These are phyloP conservation scores for Cyprinodon tularosa DNA, from an alignment of 2,113 vertebrate genomes.

Conservation along the genomic window DNA sequence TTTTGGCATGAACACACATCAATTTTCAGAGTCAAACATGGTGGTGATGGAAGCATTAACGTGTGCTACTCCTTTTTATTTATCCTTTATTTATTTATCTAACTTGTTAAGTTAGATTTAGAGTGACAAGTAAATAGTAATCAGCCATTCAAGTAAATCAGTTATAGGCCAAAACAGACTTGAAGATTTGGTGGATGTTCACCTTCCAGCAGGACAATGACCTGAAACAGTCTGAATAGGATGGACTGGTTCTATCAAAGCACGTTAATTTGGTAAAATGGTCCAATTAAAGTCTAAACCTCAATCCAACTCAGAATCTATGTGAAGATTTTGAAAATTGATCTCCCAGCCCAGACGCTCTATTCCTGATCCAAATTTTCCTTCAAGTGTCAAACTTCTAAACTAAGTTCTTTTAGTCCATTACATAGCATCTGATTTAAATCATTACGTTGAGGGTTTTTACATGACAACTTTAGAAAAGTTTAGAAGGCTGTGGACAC, in stretches of 20 bases:
- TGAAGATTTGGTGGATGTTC: not conserved
- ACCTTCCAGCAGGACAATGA: not conserved
- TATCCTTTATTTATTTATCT: too few species aligned
- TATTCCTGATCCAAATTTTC: not conserved
- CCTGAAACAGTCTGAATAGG: not conserved
- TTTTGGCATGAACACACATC: not conserved
- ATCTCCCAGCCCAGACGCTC: too few species aligned
- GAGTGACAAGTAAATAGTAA: not conserved
- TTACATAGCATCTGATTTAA: not conserved
- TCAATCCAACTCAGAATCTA: not conserved
- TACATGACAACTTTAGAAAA: not conserved
- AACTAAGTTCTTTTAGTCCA: not conserved
- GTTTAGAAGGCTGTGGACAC: not conserved
- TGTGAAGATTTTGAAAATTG: not conserved
- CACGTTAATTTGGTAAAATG: not conserved
- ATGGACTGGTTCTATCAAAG: not conserved
- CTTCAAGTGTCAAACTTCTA: not conserved
- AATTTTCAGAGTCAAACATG: too few species aligned
- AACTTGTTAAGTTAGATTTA: too few species aligned
- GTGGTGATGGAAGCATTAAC: not conserved
- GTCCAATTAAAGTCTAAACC: not conserved
- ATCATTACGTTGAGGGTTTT: not conserved
- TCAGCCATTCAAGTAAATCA: not conserved
- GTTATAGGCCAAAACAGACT: too few species aligned
- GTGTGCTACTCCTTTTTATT: not conserved